Base-by-base conservation (phyloP, 2,113 vertebrate genomes). In the Bufo bufo region DNA sequence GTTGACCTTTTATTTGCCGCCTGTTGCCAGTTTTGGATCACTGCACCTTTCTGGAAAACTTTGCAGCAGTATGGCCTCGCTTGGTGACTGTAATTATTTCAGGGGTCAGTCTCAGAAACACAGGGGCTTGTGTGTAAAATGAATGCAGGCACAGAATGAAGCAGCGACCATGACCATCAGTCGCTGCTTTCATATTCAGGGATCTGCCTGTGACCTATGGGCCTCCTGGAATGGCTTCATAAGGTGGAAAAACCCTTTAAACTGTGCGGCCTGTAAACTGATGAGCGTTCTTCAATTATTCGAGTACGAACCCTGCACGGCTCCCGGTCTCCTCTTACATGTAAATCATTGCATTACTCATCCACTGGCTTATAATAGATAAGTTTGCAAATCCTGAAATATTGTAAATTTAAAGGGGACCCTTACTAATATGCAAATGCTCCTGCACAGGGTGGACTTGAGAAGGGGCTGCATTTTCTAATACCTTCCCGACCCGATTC, bases 281-380 rank as follows among this genome's bases (percentile, higher is more conserved):
- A 66, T 66, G 20, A 66, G 65, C 10, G n/a, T 23, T 23, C 8
- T 23, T 66, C n/a, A 66, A 66, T 66, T 66, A 66, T 65, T 65
- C 61, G 3, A 33, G 33, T 33, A 33, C 33, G 33, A 43, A 43
- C 12, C 72, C 72, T 50, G 45, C 47, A 19, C 14, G 4, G 72
- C 23, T 14, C 77, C 20, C 4, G 52, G 20, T 58, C 16, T 81
- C n/a, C 14, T 33, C 77, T 79, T 16, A 5, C 43, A 59, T 58
- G 58, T 82, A 43, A 82, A 63, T 82, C 79, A 82, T 5, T 47
- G 7, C 6, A 45, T 82, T 82, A 82, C 56, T 82, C 79, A 82
- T 82, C 58, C 79, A 61, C 63, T 82, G 4, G 50, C 79, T 47
- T 63, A 63, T 61, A 82, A 82, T 81, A 81, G 58, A 82, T 63